Base-by-base conservation (phyloP, 2,888 invertebrate genomes). In the Coenonympha glycerion region DNA sequence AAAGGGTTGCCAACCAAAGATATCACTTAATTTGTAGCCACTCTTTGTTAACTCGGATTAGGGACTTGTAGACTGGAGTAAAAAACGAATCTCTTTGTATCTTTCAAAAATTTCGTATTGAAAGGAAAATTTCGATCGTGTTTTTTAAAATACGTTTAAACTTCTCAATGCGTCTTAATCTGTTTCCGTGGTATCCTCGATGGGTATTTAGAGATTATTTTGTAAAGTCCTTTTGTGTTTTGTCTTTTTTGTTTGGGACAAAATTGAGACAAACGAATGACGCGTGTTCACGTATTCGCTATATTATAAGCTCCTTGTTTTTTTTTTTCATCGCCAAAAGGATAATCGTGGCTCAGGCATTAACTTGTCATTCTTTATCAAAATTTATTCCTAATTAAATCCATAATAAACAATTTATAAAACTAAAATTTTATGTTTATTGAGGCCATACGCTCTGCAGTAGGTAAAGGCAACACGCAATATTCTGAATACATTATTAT, bases 21-120 rank as follows among this genome's bases (percentile, higher is more conserved):
- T 85, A 85, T 80, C 80, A 82, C 83, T 85, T 87, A 86, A 87
- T 87, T 86, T 86, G 86, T 86, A 82, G 79, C 79, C 73, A 77
- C 76, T 82, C 82, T 80, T 83, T 82, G 79, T 85, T 37, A 75
- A 74, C 73, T 67, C 70, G 77, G 71, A 77, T 78, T 79, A 75
- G 76, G 71, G 75, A 70, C 69, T 74, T 72, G 69, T 72, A 72
- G 34, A 44, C 39, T 37, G 22, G 15, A 39, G 15, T 13, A 15
- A 39, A 33, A 72, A 76, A 76, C 65, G 69, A 57, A 67, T 59
- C 68, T 72, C 75, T 76, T 79, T 79, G 69, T 72, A 58, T 66
- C 44, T 74, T 75, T 76, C 70, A 64, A 68, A 64, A 68, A 71
- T 64, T 64, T 67, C 66, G 67, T 65, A 64, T 65, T 63, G 60